Percentiles rank a stretch among this genome's conserved stretches.
These are phyloP conservation scores for Aspidiotus destructor DNA, from an alignment of 2,888 invertebrate genomes.

Conservation along the genomic window DNA sequence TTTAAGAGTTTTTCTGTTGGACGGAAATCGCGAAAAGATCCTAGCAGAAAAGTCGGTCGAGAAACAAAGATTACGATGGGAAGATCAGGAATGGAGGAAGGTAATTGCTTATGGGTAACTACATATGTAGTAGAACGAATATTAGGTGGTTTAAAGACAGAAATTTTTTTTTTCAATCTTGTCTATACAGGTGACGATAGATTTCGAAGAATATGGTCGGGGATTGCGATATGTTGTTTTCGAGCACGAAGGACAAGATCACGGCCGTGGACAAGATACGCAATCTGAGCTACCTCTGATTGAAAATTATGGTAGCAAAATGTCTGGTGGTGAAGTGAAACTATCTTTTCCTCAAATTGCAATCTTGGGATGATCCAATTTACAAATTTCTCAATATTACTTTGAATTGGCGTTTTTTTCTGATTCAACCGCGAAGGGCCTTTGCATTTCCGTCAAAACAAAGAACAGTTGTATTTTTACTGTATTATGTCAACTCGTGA, in stretches of 20 bases:
- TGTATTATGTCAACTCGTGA: no score
- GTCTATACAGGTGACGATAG: slow-evolving; percentile 44
- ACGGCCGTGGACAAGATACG: no score
- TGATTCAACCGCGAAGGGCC: no score
- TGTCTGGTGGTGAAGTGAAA: slow-evolving; percentile 49
- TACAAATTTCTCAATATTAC: no score
- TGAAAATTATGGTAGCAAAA: slow-evolving; percentile 59
- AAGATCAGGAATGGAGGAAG: slow-evolving; percentile 32
- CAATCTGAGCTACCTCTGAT: slow-evolving; percentile 56
- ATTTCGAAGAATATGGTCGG: slow-evolving; percentile 47
- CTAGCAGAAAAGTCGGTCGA: background rate
- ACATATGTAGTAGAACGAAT: background rate
- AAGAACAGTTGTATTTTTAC: no score
- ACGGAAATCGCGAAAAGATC: slow-evolving; percentile 15
- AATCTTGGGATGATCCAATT: no score
- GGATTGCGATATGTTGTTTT: slow-evolving; percentile 47
- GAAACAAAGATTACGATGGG: no score
- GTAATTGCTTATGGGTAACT: slow-evolving; percentile 31
- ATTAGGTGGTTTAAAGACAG: background rate
- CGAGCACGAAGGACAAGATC: slow-evolving; percentile 50
- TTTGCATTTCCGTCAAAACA: no score
- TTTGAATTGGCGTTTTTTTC: no score
- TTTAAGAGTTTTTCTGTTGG: slow-evolving; percentile 29
- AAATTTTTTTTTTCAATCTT: background rate
- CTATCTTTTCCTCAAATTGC: slow-evolving; percentile 18